Conservation (phyloP, 37 sponge, comb jelly and placozoan species). For the Hormiphora californensis region DNA sequence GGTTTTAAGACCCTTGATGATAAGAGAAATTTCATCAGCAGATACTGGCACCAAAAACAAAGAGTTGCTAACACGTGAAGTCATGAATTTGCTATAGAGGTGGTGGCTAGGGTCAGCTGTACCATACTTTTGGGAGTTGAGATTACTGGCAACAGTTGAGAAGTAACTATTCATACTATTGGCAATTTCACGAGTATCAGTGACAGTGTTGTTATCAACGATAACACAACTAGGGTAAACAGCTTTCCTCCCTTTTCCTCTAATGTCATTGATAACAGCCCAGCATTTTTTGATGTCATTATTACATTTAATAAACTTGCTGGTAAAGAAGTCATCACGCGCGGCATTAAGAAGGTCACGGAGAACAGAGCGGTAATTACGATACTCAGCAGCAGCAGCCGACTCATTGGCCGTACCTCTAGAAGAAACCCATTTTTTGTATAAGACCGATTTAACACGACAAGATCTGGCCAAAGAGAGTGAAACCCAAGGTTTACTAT, state of each 20-base stretch:
- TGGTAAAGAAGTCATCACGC: neutral
- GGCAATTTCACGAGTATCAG: neutral
- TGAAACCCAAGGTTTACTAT: neutral
- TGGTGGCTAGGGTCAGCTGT: too few species aligned
- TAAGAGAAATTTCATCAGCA: neutral
- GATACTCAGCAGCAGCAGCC: neutral
- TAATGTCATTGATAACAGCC: neutral
- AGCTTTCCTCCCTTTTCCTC: neutral
- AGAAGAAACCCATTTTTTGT: neutral
- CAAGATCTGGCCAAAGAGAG: neutral
- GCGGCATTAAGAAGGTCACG: neutral
- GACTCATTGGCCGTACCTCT: neutral
- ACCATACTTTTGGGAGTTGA: neutral
- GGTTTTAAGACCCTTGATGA: neutral
- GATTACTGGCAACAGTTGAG: neutral
- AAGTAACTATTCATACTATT: neutral
- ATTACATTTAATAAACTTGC: neutral
- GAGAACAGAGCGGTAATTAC: neutral
- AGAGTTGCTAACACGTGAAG: neutral
- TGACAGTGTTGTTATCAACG: neutral
- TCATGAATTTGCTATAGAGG: neutral
- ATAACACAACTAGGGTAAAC: neutral
- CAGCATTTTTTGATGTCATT: conserved; percentile 18
- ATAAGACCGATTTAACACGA: neutral
- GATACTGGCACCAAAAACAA: neutral